A percentile compares a stretch with the other conserved stretches of the same genome.
phyloP scores from a whole-genome alignment of 1,140 invertebrate species.

The Meloidogyne exigua region DNA sequence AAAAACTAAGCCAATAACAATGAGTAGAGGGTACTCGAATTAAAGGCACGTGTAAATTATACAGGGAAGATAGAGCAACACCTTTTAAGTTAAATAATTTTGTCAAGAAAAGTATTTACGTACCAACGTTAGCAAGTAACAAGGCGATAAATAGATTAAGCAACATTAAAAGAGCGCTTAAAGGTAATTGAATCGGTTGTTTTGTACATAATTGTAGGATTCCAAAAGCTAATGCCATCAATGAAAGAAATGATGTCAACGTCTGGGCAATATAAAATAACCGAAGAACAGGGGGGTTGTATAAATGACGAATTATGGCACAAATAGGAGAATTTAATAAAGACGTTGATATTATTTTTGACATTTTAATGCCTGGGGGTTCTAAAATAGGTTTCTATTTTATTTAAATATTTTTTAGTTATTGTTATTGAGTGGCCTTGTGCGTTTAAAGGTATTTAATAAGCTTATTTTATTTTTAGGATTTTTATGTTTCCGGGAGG shows the following conservation, averaged over 20 bases:
- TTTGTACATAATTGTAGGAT: conserved; percentile 28
- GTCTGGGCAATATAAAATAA: neutral
- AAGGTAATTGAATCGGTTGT: conserved; percentile 14
- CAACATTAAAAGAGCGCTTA: conserved; percentile 19
- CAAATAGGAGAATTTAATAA: neutral
- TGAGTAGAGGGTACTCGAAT: conserved; percentile 17
- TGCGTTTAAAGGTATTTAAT: no score
- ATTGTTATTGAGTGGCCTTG: no score
- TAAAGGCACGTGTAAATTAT: conserved; percentile 40
- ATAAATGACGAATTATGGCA: conserved; percentile 10
- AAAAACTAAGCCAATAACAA: conserved; percentile 42
- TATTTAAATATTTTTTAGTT: no score
- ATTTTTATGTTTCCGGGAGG: neutral
- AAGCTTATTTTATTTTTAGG: no score
- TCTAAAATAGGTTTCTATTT: no score
- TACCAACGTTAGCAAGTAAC: conserved; percentile 38
- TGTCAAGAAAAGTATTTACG: neutral
- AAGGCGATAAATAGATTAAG: conserved; percentile 28
- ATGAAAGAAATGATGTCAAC: conserved; percentile 16
- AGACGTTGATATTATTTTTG: neutral
- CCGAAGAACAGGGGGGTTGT: conserved; percentile 6
- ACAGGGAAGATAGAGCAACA: conserved; percentile 31
- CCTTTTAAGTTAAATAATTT: conserved; percentile 29
- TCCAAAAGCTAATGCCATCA: conserved; percentile 25
- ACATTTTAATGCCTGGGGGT: neutral